Evolutionary conservation across 2,797 vertebrate genomes (phyloP).

Genomic region (Ambastaia sidthimunki): DNA sequence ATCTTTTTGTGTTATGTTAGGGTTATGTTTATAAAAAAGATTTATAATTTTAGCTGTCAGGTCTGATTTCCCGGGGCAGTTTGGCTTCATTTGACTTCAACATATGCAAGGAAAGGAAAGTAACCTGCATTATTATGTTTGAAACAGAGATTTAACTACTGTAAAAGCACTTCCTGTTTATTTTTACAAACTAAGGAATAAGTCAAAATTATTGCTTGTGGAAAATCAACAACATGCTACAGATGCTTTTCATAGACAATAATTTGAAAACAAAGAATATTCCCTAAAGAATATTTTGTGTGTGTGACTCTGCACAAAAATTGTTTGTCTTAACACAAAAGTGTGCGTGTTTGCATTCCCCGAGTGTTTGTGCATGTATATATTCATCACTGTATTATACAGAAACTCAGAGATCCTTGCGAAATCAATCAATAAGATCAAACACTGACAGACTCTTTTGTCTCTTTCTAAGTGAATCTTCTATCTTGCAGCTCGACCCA

Average conservation of each 20-base stretch:
- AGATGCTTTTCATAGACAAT: background rate
- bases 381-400: constrained; percentile 20
- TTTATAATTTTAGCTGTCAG: no score
- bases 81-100: no score
- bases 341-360: constrained; percentile 6
- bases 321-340: background rate
- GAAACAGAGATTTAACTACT: background rate
- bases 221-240: no score
- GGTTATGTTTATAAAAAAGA: no score
- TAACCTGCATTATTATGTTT: background rate
- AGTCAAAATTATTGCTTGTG: background rate
- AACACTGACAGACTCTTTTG: constrained; percentile 44
- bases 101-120: no score
- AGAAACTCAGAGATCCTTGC: constrained; percentile 32
- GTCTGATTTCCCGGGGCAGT: no score
- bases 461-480: constrained; percentile 35
- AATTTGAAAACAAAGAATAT: background rate
- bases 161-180: background rate
- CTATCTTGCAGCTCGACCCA: background rate
- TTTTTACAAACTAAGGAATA: background rate
- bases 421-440: constrained; percentile 59
- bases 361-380: background rate
- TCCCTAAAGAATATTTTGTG: constrained; percentile 42
- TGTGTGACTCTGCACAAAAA: constrained; percentile 31
- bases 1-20: no score